Base-by-base conservation (phyloP, 2,888 invertebrate genomes). In the Dexiosoma caninum region DNA sequence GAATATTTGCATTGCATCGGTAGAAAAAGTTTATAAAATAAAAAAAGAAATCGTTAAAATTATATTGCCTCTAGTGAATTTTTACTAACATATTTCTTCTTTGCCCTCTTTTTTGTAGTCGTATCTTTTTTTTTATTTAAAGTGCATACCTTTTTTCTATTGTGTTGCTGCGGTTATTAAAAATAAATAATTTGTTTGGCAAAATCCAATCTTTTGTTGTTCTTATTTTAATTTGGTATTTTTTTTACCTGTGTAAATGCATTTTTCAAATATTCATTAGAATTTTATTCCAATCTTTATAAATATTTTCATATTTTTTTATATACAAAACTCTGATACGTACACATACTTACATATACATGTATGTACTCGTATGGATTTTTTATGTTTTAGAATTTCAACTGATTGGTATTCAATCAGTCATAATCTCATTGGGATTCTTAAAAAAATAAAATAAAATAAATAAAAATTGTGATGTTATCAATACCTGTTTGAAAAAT, bases 341-440 rank as follows among this genome's bases (percentile, higher is more conserved):
- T n/a, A n/a, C n/a, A n/a, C n/a, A n/a, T n/a, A n/a, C n/a, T n/a
- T n/a, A n/a, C n/a, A n/a, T n/a, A n/a, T n/a, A n/a, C n/a, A n/a
- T n/a, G n/a, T n/a, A n/a, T n/a, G n/a, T n/a, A n/a, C n/a, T n/a
- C n/a, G n/a, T n/a, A n/a, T n/a, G n/a, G n/a, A n/a, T n/a, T 16
- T 0, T 42, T 40, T 27, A 23, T 23, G 16, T 19, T 32, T 6
- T n/a, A 2, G 12, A 19, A 35, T 53, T 44, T 23, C 10, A 42
- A 51, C 21, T 53, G 23, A 62, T 72, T 72, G 72, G 23, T 35
- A 62, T 53, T 44, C 62, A 72, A 44, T 53, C 62, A 62, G 4
- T 51, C 60, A 53, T 42, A 71, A 71, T 49, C 21, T 40, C n/a
- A 42, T 14, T 49, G 57, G 35, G 55, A 59, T 70, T 49, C 27